Evolutionary conservation across 2,888 invertebrate genomes (phyloP).

Genomic region (Bellardia bayeri): DNA sequence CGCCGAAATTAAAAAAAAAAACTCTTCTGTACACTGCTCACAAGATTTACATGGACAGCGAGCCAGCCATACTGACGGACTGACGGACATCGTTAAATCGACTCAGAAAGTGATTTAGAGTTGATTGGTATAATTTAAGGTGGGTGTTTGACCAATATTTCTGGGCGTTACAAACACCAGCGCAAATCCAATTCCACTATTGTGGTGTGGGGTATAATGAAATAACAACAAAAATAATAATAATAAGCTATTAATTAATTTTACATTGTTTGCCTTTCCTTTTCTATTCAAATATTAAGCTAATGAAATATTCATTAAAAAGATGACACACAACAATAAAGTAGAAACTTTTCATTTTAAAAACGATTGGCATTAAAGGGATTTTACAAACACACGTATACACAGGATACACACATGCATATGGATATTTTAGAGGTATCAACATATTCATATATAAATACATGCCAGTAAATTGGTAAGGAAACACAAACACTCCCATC

Average conservation of each 20-base stretch:
- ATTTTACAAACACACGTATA: not conserved
- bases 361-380: conserved; percentile 42
- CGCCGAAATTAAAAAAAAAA: too few species aligned
- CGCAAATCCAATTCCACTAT: too few species aligned
- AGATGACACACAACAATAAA: conserved; percentile 5
- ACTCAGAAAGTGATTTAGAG: too few species aligned
- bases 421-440: not conserved
- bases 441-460: not conserved
- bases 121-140: too few species aligned
- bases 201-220: too few species aligned
- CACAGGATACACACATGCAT: not conserved
- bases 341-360: not conserved
- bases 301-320: conserved; percentile 17
- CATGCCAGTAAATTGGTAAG: too few species aligned
- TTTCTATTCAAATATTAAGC: conserved; percentile 10
- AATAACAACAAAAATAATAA: not conserved
- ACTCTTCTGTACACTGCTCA: too few species aligned
- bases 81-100: too few species aligned
- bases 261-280: not conserved
- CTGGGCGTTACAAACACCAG: too few species aligned
- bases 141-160: too few species aligned
- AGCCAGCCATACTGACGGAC: too few species aligned
- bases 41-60: too few species aligned
- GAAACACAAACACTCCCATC: not conserved
- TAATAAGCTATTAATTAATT: conserved; percentile 21